Conservation (phyloP, 2,797 vertebrate species). For the Podarcis siculus region DNA sequence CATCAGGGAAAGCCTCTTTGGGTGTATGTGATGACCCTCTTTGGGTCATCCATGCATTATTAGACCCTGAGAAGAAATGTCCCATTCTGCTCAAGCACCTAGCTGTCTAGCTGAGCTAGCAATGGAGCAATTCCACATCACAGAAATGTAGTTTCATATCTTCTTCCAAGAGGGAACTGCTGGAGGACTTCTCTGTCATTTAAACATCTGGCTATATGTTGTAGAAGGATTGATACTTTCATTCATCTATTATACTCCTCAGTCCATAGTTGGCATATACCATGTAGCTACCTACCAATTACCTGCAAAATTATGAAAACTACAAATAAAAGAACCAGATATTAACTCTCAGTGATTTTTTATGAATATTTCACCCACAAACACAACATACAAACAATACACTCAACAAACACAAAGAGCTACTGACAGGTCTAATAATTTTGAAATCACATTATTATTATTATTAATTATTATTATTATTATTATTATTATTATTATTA, state of each 20-base stretch:
- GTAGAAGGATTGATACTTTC: too few relatives aligned
- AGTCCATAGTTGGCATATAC: not conserved
- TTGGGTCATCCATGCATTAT: not conserved
- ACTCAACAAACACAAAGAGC: not conserved
- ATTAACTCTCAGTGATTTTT: not conserved
- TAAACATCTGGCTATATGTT: not conserved
- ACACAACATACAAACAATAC: not conserved
- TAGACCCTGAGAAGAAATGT: not conserved
- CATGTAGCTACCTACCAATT: not conserved
- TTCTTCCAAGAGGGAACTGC: not conserved
- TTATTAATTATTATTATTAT: too few relatives aligned
- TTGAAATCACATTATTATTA: not conserved
- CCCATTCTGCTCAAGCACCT: not conserved
- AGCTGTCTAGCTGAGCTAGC: not conserved
- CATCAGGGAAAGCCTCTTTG: too few relatives aligned
- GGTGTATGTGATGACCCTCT: too few relatives aligned
- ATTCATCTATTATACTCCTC: not conserved
- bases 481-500: too few relatives aligned
- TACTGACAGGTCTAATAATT: not conserved
- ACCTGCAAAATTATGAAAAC: not conserved
- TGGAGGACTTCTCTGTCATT: not conserved
- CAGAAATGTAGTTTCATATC: not conserved
- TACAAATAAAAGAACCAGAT: not conserved
- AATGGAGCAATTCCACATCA: not conserved
- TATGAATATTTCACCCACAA: not conserved